Percentiles rank a stretch among this genome's conserved stretches.
Conservation (phyloP, 2,113 vertebrate genomes). For the Tupaia tana region DNA sequence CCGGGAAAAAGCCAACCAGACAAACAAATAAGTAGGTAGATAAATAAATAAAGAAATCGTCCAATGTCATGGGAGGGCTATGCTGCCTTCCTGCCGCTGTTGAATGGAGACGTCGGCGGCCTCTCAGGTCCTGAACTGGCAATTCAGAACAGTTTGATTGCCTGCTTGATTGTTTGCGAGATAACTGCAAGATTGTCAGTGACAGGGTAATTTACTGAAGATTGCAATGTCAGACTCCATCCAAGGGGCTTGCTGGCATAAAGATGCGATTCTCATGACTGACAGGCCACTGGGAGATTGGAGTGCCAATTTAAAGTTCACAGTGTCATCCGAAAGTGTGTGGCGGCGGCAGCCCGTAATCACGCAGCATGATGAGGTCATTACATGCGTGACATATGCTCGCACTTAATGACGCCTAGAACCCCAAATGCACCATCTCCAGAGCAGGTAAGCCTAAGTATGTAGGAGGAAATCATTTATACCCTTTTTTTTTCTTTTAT, state of each 20-base stretch:
- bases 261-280: slow-evolving; percentile 87
- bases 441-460: slow-evolving; percentile 75
- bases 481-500: not conserved
- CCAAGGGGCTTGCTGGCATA: slow-evolving; percentile 85
- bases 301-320: slow-evolving; percentile 87
- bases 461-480: slow-evolving; percentile 52
- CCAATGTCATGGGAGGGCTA: slow-evolving; percentile 60
- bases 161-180: slow-evolving; percentile 90
- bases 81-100: slow-evolving; percentile 66
- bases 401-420: slow-evolving; percentile 66
- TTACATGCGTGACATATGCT: slow-evolving; percentile 70
- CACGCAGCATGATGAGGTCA: slow-evolving; percentile 84
- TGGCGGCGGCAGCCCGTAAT: slow-evolving; percentile 80
- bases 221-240: slow-evolving; percentile 89
- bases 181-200: slow-evolving; percentile 90
- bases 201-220: slow-evolving; percentile 91
- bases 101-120: slow-evolving; percentile 81
- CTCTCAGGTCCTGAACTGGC: slow-evolving; percentile 86
- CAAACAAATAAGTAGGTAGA: slow-evolving; percentile 43
- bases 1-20: not conserved
- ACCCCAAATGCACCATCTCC: slow-evolving; percentile 35
- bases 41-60: slow-evolving; percentile 62
- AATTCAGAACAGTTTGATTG: slow-evolving; percentile 89
- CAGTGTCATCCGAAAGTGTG: slow-evolving; percentile 77
- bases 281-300: slow-evolving; percentile 87